Conservation (phyloP, 2,113 vertebrate species). For the Ovibos moschatus region DNA sequence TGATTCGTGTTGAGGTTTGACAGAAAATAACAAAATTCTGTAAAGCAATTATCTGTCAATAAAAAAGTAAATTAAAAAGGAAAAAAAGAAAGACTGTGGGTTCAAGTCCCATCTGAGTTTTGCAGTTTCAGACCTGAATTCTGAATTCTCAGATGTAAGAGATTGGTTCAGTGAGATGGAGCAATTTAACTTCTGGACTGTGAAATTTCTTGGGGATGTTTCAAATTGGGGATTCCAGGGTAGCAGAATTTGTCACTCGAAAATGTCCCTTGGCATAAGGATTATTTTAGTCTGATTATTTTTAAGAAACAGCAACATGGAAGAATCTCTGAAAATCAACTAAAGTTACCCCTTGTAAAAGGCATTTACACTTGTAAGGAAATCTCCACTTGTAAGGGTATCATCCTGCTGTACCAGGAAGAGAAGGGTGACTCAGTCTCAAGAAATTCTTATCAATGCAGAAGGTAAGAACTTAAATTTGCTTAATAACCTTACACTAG, state of each 20-base stretch:
- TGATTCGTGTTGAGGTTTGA: not conserved
- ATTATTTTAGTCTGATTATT: not conserved
- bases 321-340: not conserved
- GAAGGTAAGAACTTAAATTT: not conserved
- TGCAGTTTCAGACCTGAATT: not conserved
- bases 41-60: not conserved
- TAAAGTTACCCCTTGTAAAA: not conserved
- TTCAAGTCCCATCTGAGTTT: not conserved
- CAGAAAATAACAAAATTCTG: not conserved
- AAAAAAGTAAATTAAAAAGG: not conserved
- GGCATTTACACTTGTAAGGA: not conserved
- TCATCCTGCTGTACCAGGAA: not conserved
- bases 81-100: not conserved
- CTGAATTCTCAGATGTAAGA: not conserved
- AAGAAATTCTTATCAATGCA: not conserved
- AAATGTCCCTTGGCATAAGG: not conserved
- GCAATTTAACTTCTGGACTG: not conserved
- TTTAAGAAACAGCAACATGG: not conserved
- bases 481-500: not conserved
- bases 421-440: not conserved
- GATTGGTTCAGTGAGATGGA: not conserved
- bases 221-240: not conserved
- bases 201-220: not conserved
- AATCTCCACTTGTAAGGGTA: not conserved
- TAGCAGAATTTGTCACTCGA: not conserved